Base-by-base conservation (phyloP, 2,797 vertebrate genomes). In the Aulostomus chinensis region DNA sequence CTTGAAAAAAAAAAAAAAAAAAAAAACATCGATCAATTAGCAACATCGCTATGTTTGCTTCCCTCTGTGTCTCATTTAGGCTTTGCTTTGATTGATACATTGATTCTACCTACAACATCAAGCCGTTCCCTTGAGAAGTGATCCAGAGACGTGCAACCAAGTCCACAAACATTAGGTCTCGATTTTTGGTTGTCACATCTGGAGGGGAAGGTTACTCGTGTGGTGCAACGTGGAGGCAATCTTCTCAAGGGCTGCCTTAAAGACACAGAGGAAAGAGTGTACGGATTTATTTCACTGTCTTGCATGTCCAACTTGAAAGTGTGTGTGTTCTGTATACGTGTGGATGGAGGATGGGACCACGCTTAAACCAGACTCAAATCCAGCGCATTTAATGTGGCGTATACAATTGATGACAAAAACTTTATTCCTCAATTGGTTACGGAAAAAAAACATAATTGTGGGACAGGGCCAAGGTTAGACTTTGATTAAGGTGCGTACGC, bases 51-150 rank as follows among this genome's bases (percentile, higher is more conserved):
- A 74, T 15, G 55, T 74, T 70, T 60, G 72, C 76, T 64, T 89
- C 70, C 88, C 87, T 86, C 85, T 82, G 88, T 86, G 88, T 89
- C 89, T 92, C 83, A 88, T 91, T 92, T 91, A 89, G 74, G 82
- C 71, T 75, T 67, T 4, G 43, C 81, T 90, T 88, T 87, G 86
- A 92, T 85, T 88, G 86, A 89, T 88, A 85, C 78, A 76, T 66
- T 68, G 79, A 87, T 88, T 86, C 66, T 70, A 69, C 62, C 76
- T 69, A 77, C 71, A 88, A 88, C 76, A 86, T 84, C 78, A 89
- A 85, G 66, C 41, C 41, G 48, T 68, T 82, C 88, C 82, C 83
- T 8, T 18, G 74, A 82, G 87, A 76, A 74, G 43, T 38, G 52
- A 66, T 63, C 64, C 38, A 64, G 76, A 75, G 63, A 57, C 63